phyloP scores from a whole-genome alignment of 2,113 vertebrate species.

The Gobio gobio region DNA sequence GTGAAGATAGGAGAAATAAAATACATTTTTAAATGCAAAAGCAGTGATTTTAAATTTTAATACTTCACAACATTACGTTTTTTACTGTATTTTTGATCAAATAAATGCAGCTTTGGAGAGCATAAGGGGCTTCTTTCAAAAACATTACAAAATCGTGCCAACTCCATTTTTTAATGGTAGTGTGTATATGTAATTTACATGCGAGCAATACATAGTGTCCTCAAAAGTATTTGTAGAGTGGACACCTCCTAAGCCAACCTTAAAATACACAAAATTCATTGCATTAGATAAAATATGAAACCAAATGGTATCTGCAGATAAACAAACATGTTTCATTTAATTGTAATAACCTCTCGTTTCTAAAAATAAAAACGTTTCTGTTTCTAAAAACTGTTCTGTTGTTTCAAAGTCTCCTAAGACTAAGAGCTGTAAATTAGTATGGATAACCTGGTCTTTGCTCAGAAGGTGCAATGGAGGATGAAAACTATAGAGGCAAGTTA shows the following conservation, averaged over 20 bases:
- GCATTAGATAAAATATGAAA: neutral
- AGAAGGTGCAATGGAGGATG: slow-evolving; percentile 27
- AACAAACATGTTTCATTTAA: neutral
- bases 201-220: neutral
- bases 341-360: neutral
- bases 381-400: neutral
- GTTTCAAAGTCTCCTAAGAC: neutral
- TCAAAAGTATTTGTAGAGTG: neutral
- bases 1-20: neutral
- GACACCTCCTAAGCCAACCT: neutral
- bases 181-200: too few species aligned
- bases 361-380: neutral
- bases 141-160: too few species aligned
- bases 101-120: neutral
- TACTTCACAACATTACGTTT: neutral
- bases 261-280: neutral
- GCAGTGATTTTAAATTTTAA: neutral
- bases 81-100: neutral
- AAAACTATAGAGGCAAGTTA: slow-evolving; percentile 21
- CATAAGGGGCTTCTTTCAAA: neutral
- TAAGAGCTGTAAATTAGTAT: slow-evolving; percentile 19
- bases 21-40: neutral
- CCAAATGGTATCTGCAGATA: neutral
- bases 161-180: too few species aligned
- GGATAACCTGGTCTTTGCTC: neutral